phyloP scores from a whole-genome alignment of 2,113 vertebrate species.

The Vireo altiloquus region DNA sequence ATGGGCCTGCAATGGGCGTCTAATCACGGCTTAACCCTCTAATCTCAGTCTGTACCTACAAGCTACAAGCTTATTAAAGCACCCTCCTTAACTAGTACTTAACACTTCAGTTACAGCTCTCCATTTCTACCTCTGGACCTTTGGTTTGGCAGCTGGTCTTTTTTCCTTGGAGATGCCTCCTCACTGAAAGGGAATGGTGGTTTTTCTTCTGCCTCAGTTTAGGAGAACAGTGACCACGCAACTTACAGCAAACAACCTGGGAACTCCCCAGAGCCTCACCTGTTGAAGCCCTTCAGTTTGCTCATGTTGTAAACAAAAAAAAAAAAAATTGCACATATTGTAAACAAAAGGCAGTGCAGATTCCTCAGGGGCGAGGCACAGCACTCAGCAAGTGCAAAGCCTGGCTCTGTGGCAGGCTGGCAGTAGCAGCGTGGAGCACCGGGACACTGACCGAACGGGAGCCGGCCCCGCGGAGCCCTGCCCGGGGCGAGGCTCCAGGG shows the following conservation, averaged over 20 bases:
- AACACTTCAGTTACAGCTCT: neutral
- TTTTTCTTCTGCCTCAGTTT: neutral
- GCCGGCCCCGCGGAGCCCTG: accelerated
- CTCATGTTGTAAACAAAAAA: accelerated
- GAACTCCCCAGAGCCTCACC: neutral
- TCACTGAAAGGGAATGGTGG: neutral
- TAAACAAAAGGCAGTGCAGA: accelerated
- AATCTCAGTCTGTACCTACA: neutral
- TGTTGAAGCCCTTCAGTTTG: neutral
- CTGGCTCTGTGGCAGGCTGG: accelerated
- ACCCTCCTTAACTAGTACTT: neutral
- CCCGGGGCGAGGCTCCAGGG: neutral
- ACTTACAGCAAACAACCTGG: neutral
- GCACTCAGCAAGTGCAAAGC: neutral
- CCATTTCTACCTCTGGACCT: neutral
- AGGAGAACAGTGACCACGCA: neutral
- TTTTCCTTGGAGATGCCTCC: neutral
- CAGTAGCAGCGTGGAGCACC: accelerated
- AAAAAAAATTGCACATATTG: accelerated
- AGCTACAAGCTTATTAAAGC: neutral
- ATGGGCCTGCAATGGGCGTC: neutral
- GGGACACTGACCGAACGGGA: accelerated
- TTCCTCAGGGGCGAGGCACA: neutral
- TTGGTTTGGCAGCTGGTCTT: neutral
- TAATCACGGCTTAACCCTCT: neutral